Evolutionary conservation across 2,888 invertebrate genomes (phyloP).

Genomic region (Microplitis manilae): DNA sequence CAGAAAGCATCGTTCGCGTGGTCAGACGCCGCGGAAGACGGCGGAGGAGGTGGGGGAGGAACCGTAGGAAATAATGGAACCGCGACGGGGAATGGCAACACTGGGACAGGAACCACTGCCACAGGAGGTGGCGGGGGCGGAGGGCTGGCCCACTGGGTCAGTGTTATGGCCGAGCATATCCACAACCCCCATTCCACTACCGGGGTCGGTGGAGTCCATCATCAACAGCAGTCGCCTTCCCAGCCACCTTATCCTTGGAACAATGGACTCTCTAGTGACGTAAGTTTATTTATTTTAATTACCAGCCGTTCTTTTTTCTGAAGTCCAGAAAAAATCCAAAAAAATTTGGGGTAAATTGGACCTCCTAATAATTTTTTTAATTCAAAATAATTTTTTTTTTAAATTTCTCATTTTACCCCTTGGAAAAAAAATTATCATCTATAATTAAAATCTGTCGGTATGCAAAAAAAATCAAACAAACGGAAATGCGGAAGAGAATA

Average conservation of each 20-base stretch:
- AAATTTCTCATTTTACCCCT: not conserved
- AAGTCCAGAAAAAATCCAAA: no score
- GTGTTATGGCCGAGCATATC: slow-evolving; percentile 97
- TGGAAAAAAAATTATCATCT: not conserved
- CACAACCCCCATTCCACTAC: slow-evolving; percentile 82
- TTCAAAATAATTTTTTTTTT: no score
- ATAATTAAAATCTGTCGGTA: not conserved
- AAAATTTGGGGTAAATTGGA: no score
- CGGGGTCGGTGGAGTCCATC: slow-evolving; percentile 76
- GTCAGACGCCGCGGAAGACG: slow-evolving; percentile 74
- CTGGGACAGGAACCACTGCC: slow-evolving; percentile 67
- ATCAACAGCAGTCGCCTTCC: slow-evolving; percentile 69
- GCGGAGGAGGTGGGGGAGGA: slow-evolving; percentile 73
- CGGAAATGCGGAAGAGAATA: slow-evolving; percentile 59
- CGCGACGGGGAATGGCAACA: slow-evolving; percentile 74
- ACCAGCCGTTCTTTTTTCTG: not conserved
- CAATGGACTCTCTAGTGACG: slow-evolving; percentile 68
- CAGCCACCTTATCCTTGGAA: slow-evolving; percentile 70
- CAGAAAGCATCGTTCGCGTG: slow-evolving; percentile 74
- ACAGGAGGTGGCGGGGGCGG: slow-evolving; percentile 70
- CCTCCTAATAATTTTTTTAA: no score
- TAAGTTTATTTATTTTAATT: slow-evolving; percentile 54
- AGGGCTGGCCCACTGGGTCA: slow-evolving; percentile 96
- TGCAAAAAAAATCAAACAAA: slow-evolving; percentile 58
- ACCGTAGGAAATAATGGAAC: slow-evolving; percentile 69